Percentiles rank a stretch among this genome's conserved stretches.
These are phyloP conservation scores for Andrena dorsata DNA, from an alignment of 2,888 invertebrate genomes.

Conservation along the genomic window DNA sequence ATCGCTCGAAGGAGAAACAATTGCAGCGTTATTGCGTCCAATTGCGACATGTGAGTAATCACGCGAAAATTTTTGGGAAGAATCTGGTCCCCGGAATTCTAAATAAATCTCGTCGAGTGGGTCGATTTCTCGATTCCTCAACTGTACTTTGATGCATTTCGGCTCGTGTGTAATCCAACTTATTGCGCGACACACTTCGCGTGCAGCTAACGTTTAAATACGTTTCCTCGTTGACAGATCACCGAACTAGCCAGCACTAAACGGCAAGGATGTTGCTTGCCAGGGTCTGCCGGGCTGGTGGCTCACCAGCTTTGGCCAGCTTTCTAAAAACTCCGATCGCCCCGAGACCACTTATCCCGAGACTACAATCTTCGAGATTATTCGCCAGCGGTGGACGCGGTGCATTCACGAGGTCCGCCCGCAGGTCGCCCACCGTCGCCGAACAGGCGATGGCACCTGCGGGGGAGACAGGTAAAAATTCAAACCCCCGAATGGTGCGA, in stretches of 20 bases:
- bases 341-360: conserved; percentile 65
- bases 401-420: conserved; percentile 80
- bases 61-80: conserved; percentile 52
- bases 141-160: not conserved
- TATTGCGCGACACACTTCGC: not conserved
- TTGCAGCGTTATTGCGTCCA: conserved; percentile 73
- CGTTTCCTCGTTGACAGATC: conserved; percentile 14
- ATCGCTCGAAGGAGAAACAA: conserved; percentile 51
- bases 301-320: conserved; percentile 74
- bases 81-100: conserved; percentile 15
- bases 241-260: conserved; percentile 6
- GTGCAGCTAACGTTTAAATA: not conserved
- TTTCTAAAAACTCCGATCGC: conserved; percentile 74
- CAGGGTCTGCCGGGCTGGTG: conserved; percentile 77
- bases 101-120: conserved; percentile 12
- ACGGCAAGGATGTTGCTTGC: conserved; percentile 79
- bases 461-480: conserved; percentile 89
- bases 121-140: not conserved
- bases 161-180: conserved; percentile 17
- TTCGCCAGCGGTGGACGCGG: conserved; percentile 81
- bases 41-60: conserved; percentile 79
- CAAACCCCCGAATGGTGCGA: not conserved
- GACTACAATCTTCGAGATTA: conserved; percentile 77
- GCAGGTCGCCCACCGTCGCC: conserved; percentile 87
- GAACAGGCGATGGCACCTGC: conserved; percentile 92